Evolutionary conservation across 2,888 invertebrate genomes (phyloP), one percentile per base, ranked within the genome.

Genomic region (Cheilosia vernalis): DNA sequence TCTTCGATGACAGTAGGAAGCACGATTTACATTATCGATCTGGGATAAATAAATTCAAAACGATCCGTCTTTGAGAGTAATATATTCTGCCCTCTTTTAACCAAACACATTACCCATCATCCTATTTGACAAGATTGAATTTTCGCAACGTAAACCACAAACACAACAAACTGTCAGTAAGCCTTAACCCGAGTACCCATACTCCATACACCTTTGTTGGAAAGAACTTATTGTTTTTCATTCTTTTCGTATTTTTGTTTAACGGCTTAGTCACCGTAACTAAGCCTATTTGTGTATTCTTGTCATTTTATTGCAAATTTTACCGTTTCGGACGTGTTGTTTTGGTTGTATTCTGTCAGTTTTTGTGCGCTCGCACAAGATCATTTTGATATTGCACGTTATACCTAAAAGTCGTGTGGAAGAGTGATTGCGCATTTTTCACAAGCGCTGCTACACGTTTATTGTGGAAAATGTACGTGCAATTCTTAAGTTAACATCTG

Each of bases 321-420:
- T 74, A 74, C 73, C 73, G 64, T 64, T 74, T 37, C 53, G 73
- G 37, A 74, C 73, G 73, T 74, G 73, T 47, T 74, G 21, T 72
- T 64, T 64, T 37, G 24, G 47, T 21, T 55, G 33, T 63, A 49
- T 47, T 44, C 73, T 74, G 73, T 64, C 73, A 74, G 4, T 1
- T 47, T 37, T 17, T 49, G 27, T 53, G 53, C 42, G 63, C 42
- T 53, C 63, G 55, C 73, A 73, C 42, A 53, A 63, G 73, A 63
- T 73, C 53, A 53, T 19, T 19, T 73, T 55, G 61, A 73, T 73
- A 63, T 73, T 44, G 73, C 63, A 44, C 61, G 61, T 73, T 61
- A 30, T 30, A 55, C 51, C 19, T 33, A n/a, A 27, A 70, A 49
- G 70, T 63, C 63, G 53, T 63, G 61, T 49, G 40, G 30, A 21